Evolutionary conservation across 2,888 invertebrate species (phyloP).

Genomic region (Monoplex corrugatus): DNA sequence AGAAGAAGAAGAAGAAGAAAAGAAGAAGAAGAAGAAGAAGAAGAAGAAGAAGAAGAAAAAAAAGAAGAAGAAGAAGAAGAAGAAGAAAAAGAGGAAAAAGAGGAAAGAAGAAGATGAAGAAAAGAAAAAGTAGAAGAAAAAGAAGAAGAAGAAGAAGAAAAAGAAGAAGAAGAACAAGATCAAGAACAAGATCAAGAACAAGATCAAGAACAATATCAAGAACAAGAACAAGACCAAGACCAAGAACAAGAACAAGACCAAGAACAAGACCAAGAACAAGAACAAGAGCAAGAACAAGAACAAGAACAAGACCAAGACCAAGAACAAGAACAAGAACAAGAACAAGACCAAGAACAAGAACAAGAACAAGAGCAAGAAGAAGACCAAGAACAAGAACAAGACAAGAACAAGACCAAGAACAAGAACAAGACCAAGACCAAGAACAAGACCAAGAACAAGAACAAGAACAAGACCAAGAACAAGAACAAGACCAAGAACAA

Average conservation of each 20-base stretch:
- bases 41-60: neutral
- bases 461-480: too few relatives aligned
- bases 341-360: neutral
- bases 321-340: neutral
- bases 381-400: neutral
- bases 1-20: neutral
- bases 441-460: neutral
- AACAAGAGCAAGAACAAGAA: too few relatives aligned
- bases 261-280: too few relatives aligned
- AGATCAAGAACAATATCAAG: too few relatives aligned
- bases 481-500: too few relatives aligned
- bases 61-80: neutral
- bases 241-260: too few relatives aligned
- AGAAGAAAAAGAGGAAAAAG: neutral
- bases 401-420: neutral
- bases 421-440: neutral
- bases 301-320: too few relatives aligned
- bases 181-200: too few relatives aligned
- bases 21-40: neutral
- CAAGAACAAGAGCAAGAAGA: neutral
- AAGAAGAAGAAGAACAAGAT: too few relatives aligned
- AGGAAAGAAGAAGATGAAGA: too few relatives aligned
- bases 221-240: too few relatives aligned
- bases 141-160: too few relatives aligned
- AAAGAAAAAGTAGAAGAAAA: neutral